Percentiles rank a stretch among this genome's conserved stretches.
Evolutionary conservation across 2,888 invertebrate species (phyloP).

Genomic region (Chrysina gloriosa): DNA sequence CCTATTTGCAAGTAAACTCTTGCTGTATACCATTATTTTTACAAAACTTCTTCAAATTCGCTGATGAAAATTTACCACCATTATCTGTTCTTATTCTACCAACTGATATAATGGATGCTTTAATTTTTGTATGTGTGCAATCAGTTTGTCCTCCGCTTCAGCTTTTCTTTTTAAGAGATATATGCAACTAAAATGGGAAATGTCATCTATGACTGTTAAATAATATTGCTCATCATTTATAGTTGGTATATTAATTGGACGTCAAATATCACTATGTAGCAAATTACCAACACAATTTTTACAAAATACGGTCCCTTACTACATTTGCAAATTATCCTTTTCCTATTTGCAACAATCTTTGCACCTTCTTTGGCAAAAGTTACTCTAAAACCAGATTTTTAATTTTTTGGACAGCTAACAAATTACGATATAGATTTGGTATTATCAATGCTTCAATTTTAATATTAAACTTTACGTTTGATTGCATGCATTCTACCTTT

Average conservation of each 20-base stretch:
- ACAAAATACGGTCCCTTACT: too few relatives aligned
- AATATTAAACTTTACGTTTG: neutral
- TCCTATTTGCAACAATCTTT: neutral
- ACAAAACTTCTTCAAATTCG: neutral
- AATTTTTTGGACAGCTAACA: neutral
- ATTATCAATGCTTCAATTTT: conserved; percentile 3
- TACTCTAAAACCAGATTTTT: neutral
- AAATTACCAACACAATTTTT: neutral
- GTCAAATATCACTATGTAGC: neutral
- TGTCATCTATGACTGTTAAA: neutral
- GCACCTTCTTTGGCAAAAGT: neutral
- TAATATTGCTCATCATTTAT: conserved; percentile 2
- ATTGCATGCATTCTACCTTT: neutral
- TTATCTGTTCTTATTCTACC: too few relatives aligned
- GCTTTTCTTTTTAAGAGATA: neutral
- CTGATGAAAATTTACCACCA: too few relatives aligned
- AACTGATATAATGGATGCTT: neutral
- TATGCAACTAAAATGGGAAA: conserved; percentile 6
- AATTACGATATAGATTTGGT: too few relatives aligned
- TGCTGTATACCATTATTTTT: neutral
- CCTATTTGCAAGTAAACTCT: too few relatives aligned
- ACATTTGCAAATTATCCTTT: neutral
- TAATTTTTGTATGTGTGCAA: neutral
- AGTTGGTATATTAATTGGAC: neutral
- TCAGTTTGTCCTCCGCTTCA: neutral